phyloP scores from a whole-genome alignment of 2,797 vertebrate species.

The Cirrhinus molitorella region DNA sequence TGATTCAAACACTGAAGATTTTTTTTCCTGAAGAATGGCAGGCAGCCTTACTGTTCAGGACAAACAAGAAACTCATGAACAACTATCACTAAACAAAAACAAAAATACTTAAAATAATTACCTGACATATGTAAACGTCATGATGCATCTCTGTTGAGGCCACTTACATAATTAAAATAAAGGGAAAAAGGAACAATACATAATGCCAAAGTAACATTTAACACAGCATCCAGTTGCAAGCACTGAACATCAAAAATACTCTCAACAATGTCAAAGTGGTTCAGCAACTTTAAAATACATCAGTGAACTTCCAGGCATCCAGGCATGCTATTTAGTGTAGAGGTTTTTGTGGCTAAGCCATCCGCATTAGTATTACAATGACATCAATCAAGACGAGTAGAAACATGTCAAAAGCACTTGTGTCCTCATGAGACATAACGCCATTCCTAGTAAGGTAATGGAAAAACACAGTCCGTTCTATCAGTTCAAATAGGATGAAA shows the following conservation, averaged over 20 bases:
- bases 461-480: neutral
- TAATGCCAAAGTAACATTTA: too few species aligned
- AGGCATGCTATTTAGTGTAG: too few species aligned
- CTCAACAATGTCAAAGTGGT: neutral
- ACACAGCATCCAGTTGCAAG: neutral
- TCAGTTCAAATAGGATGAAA: neutral
- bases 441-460: neutral
- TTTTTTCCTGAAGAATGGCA: too few species aligned
- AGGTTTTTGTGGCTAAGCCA: neutral
- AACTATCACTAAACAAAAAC: too few species aligned
- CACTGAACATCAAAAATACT: neutral
- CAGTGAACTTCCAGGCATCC: neutral
- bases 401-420: neutral
- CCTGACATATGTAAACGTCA: too few species aligned
- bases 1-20: too few species aligned
- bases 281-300: neutral
- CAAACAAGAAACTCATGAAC: too few species aligned
- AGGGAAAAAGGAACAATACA: too few species aligned
- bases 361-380: neutral
- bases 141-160: too few species aligned
- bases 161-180: too few species aligned
- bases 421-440: neutral
- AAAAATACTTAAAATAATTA: too few species aligned
- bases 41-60: too few species aligned
- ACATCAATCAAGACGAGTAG: neutral